These are phyloP conservation scores for Acanthornis magna DNA, from an alignment of 2,797 vertebrate species.

Conservation along the genomic window DNA sequence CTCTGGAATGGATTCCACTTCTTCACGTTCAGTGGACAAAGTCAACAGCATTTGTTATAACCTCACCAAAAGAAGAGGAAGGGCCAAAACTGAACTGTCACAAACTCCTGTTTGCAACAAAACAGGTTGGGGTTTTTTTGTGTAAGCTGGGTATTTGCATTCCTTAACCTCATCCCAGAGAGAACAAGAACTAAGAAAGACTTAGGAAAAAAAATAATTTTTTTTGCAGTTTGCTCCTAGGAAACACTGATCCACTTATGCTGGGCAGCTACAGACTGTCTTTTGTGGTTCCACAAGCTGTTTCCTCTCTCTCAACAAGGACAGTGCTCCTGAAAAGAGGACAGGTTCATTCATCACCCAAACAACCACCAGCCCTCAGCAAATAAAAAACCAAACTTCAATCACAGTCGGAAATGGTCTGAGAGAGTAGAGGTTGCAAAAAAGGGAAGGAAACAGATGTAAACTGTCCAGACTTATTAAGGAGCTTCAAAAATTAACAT, in stretches of 20 bases:
- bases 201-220: rapidly evolving
- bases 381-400: background rate
- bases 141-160: background rate
- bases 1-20: background rate
- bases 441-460: background rate
- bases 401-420: background rate
- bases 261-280: background rate
- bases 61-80: background rate
- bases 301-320: background rate
- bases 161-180: background rate
- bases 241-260: background rate
- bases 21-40: rapidly evolving
- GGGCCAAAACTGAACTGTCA: background rate
- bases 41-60: background rate
- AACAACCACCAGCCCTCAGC: background rate
- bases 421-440: background rate
- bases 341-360: constrained; percentile 23
- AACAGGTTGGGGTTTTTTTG: background rate
- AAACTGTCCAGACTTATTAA: background rate
- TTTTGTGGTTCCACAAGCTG: background rate
- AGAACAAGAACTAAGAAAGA: background rate
- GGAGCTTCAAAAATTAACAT: background rate
- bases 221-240: background rate
- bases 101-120: background rate
- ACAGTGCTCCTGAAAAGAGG: constrained; percentile 3